Percentiles rank a stretch among this genome's conserved stretches.
Conservation (phyloP, 2,113 vertebrate genomes). For the Takifugu bimaculatus region DNA sequence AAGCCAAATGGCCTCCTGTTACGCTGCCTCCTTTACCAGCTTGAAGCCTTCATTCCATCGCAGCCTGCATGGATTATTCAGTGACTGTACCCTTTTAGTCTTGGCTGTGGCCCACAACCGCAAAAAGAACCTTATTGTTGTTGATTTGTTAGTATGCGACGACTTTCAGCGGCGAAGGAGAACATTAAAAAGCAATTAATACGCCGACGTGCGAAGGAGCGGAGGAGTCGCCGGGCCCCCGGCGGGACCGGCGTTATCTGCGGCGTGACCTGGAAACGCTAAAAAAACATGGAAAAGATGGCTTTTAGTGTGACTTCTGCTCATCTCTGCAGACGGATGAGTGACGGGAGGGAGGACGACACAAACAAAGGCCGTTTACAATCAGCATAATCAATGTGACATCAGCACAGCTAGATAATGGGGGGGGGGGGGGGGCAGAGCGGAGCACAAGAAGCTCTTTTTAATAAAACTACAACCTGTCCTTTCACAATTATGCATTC, state of each 20-base stretch:
- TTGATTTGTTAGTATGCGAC: constrained; percentile 69
- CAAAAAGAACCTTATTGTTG: constrained; percentile 62
- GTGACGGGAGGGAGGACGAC: constrained; percentile 60
- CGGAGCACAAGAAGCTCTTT: constrained; percentile 37
- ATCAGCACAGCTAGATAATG: constrained; percentile 69
- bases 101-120: constrained; percentile 43
- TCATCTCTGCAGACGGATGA: constrained; percentile 67
- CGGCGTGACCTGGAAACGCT: constrained; percentile 50
- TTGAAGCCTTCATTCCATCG: constrained; percentile 55
- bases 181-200: constrained; percentile 83
- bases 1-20: constrained; percentile 65
- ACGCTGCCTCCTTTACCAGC: constrained; percentile 57
- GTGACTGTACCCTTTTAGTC: constrained; percentile 66
- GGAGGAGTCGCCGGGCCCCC: constrained; percentile 42
- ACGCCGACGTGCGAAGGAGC: constrained; percentile 54
- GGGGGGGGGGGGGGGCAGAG: constrained; percentile 35
- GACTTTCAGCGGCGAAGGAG: constrained; percentile 59
- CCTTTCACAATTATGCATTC: constrained; percentile 37
- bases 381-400: constrained; percentile 84
- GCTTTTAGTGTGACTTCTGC: constrained; percentile 74
- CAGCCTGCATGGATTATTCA: constrained; percentile 71
- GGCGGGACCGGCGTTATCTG: constrained; percentile 52
- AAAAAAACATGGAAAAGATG: constrained; percentile 66
- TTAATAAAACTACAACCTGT: constrained; percentile 55
- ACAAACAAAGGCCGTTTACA: constrained; percentile 73